phyloP scores from a whole-genome alignment of 2,888 invertebrate genomes.

The Baccha elongata region DNA sequence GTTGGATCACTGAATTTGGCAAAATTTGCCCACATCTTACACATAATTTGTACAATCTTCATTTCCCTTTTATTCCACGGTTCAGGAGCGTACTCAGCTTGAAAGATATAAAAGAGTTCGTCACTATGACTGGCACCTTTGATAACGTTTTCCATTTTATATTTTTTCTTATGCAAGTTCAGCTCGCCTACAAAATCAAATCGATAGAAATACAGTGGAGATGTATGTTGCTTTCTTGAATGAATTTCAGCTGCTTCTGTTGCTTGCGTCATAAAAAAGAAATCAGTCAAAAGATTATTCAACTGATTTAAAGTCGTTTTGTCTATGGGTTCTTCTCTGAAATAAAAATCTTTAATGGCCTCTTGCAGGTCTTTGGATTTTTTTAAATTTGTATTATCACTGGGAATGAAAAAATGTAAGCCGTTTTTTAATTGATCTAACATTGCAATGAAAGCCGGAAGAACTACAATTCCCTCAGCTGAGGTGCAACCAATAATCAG shows the following conservation, averaged over 20 bases:
- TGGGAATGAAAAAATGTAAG: conserved; percentile 69
- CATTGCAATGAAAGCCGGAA: conserved; percentile 37
- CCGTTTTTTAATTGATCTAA: conserved; percentile 63
- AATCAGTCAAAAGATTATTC: conserved; percentile 83
- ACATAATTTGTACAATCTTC: conserved; percentile 82
- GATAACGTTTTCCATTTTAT: conserved; percentile 78
- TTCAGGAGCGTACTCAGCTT: conserved; percentile 73
- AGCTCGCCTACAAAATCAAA: conserved; percentile 84
- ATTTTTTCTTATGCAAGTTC: conserved; percentile 82
- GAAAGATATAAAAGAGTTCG: conserved; percentile 84
- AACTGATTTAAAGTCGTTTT: conserved; percentile 82
- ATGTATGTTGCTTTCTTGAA: conserved; percentile 65
- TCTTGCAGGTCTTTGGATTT: conserved; percentile 10
- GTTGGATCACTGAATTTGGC: conserved; percentile 81
- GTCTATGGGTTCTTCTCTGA: conserved; percentile 78
- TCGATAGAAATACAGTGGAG: conserved; percentile 83
- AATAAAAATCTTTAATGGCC: conserved; percentile 80
- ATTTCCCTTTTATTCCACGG: conserved; percentile 66
- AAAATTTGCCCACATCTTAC: conserved; percentile 85
- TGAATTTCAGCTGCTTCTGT: conserved; percentile 62
- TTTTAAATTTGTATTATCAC: not conserved
- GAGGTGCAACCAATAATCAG: conserved; percentile 83
- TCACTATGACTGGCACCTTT: conserved; percentile 84
- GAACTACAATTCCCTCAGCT: conserved; percentile 82
- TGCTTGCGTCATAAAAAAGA: conserved; percentile 64